A percentile compares a stretch with the other conserved stretches of the same genome.
Conservation (phyloP, 1,140 invertebrate genomes). For the Archivesica marissinica region DNA sequence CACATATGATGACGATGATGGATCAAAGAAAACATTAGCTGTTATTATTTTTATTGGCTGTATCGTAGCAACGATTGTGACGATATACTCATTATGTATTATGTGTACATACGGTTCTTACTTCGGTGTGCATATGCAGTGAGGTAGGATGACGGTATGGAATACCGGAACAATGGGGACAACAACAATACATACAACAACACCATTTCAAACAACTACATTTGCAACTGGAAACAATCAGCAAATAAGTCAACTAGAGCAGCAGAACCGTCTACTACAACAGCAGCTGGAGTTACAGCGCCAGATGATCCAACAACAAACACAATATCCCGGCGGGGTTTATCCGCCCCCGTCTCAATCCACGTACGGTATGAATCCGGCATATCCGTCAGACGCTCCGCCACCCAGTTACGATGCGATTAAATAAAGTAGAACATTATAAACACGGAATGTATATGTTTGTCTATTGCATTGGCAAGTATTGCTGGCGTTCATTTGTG, state of each 20-base stretch:
- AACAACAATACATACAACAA: neutral
- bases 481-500: no score
- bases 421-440: neutral
- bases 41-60: neutral
- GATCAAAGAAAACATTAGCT: neutral
- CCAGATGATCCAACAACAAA: neutral
- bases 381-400: neutral
- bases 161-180: neutral
- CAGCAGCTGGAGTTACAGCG: neutral
- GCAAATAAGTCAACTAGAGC: neutral
- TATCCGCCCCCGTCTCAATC: neutral
- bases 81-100: conserved; percentile 19
- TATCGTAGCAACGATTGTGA: neutral
- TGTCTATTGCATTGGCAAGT: no score
- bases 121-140: neutral
- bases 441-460: no score
- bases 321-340: neutral
- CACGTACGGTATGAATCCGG: neutral
- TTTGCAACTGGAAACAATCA: neutral
- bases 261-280: neutral
- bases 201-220: neutral
- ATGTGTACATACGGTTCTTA: conserved; percentile 20
- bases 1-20: neutral
- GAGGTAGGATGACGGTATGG: neutral
- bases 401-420: neutral